phyloP scores from a whole-genome alignment of 2,888 invertebrate genomes.

The Mactromeris polynyma region DNA sequence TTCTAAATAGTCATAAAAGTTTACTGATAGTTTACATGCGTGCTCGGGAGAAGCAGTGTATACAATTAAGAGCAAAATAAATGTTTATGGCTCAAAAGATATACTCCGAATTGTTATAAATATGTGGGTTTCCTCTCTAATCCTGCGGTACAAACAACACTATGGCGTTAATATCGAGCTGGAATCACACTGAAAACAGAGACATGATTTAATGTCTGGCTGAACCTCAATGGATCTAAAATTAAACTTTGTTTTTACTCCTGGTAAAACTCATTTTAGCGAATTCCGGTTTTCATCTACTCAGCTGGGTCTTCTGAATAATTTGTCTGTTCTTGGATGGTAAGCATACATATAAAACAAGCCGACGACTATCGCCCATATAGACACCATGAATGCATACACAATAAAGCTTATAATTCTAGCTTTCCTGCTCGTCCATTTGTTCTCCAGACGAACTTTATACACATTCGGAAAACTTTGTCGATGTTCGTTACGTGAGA shows the following conservation, averaged over 20 bases:
- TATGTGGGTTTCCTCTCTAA: too few species aligned
- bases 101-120: too few species aligned
- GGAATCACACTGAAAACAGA: not conserved
- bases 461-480: not conserved
- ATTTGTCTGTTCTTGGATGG: conserved; percentile 47
- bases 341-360: conserved; percentile 53
- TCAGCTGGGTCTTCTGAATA: conserved; percentile 33
- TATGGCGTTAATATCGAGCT: not conserved
- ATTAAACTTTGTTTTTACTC: not conserved
- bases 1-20: too few species aligned
- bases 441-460: conserved; percentile 17
- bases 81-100: not conserved
- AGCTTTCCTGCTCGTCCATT: conserved; percentile 53
- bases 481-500: not conserved
- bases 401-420: conserved; percentile 55
- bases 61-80: not conserved
- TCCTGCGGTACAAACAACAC: too few species aligned
- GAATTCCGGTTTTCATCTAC: too few species aligned
- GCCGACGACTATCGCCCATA: conserved; percentile 41
- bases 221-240: too few species aligned
- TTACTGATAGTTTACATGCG: too few species aligned
- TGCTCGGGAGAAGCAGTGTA: too few species aligned
- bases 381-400: conserved; percentile 46
- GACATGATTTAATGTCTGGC: too few species aligned
- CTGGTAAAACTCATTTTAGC: too few species aligned